Conservation (phyloP, 2,888 invertebrate genomes). For the Synergus itoensis region DNA sequence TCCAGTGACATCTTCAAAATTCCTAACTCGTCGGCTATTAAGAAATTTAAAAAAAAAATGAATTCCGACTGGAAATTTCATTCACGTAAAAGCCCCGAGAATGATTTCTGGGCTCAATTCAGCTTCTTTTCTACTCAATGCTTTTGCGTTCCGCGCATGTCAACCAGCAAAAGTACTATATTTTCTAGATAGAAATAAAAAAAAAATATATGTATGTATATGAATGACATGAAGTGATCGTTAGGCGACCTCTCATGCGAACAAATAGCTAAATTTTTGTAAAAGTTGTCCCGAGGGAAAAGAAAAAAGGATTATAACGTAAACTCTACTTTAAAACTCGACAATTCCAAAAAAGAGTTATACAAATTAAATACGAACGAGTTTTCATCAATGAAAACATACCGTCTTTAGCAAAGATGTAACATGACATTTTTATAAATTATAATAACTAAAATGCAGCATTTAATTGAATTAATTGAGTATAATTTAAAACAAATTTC, state of each 20-base stretch:
- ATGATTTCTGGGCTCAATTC: neutral
- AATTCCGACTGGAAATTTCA: neutral
- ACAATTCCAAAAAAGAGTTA: neutral
- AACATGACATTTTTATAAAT: too few relatives aligned
- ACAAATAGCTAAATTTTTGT: neutral
- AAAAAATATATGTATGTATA: neutral
- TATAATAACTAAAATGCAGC: too few relatives aligned
- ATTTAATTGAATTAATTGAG: too few relatives aligned
- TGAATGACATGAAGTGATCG: conserved; percentile 9
- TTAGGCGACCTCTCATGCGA: conserved; percentile 11
- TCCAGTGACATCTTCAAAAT: conserved; percentile 8
- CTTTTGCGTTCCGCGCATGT: neutral
- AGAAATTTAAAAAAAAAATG: neutral
- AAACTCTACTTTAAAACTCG: too few relatives aligned
- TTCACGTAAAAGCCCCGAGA: neutral
- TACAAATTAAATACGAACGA: too few relatives aligned
- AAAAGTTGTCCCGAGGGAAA: neutral
- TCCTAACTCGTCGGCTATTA: neutral
- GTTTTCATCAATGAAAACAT: too few relatives aligned
- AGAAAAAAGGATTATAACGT: neutral
- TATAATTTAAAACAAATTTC: neutral
- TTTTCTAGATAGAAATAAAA: neutral
- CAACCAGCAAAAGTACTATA: neutral
- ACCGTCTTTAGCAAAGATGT: too few relatives aligned
- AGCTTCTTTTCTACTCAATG: neutral